Evolutionary conservation across 2,888 invertebrate species (phyloP).

Genomic region (Adelognathus sp.): DNA sequence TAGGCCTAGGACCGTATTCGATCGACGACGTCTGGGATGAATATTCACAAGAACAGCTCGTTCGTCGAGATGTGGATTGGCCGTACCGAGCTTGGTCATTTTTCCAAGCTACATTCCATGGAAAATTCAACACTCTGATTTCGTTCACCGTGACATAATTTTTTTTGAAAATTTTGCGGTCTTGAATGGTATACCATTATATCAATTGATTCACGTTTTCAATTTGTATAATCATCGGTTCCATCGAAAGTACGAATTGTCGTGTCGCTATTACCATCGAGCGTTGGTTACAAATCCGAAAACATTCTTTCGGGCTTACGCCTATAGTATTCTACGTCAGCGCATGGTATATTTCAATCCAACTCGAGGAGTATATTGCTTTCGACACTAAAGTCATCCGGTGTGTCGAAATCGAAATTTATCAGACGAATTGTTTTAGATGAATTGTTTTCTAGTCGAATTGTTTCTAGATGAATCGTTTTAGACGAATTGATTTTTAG

Average conservation of each 20-base stretch:
- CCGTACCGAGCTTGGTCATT: neutral
- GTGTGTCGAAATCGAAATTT: no score
- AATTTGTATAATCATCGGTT: neutral
- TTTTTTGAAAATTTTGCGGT: neutral
- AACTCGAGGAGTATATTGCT: conserved; percentile 17
- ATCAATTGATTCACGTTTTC: no score
- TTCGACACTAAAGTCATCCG: neutral
- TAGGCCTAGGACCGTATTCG: no score
- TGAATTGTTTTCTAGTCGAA: no score
- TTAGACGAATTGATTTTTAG: no score
- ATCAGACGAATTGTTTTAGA: no score
- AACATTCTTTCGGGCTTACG: conserved; percentile 15
- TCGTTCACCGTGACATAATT: neutral
- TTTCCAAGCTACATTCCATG: neutral
- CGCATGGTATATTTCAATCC: conserved; percentile 26
- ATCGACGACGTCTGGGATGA: no score
- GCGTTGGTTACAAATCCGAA: neutral
- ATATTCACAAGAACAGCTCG: no score
- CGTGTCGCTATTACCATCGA: neutral
- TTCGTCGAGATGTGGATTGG: neutral
- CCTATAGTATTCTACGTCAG: conserved; percentile 18
- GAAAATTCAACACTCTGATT: neutral
- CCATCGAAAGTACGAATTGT: neutral
- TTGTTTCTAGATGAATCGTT: no score
- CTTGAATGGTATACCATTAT: neutral